phyloP scores from a whole-genome alignment of 2,797 vertebrate genomes.

The Sebastes aleutianus region DNA sequence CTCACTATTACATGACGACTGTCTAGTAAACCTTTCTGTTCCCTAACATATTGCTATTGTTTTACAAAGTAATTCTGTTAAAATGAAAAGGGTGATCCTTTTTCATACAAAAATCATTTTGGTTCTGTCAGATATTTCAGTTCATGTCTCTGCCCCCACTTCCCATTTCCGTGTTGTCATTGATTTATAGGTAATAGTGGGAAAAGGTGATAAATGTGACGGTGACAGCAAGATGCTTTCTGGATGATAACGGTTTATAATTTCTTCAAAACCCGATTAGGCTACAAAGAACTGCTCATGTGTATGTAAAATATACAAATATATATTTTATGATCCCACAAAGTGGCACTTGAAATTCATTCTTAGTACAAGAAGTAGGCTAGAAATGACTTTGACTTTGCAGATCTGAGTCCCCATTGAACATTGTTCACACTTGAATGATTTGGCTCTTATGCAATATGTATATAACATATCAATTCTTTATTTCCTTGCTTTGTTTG shows the following conservation, averaged over 20 bases:
- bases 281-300: conserved; percentile 39
- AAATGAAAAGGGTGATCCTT: conserved; percentile 6
- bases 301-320: conserved; percentile 51
- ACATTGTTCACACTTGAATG: background rate
- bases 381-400: conserved; percentile 40
- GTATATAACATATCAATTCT: background rate
- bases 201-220: conserved; percentile 30
- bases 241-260: conserved; percentile 43
- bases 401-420: conserved; percentile 20
- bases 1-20: background rate
- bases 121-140: conserved; percentile 20
- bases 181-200: conserved; percentile 20
- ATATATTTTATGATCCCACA: conserved; percentile 59
- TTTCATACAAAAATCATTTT: conserved; percentile 16
- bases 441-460: conserved; percentile 15
- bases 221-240: conserved; percentile 36
- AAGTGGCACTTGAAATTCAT: conserved; percentile 41
- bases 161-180: conserved; percentile 13
- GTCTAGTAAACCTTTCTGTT: background rate
- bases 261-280: conserved; percentile 44
- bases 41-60: background rate
- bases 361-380: conserved; percentile 52
- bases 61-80: background rate
- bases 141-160: background rate
- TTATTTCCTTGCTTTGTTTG: background rate